Evolutionary conservation across 2,113 vertebrate genomes (phyloP).

Genomic region (Vulpes vulpes): DNA sequence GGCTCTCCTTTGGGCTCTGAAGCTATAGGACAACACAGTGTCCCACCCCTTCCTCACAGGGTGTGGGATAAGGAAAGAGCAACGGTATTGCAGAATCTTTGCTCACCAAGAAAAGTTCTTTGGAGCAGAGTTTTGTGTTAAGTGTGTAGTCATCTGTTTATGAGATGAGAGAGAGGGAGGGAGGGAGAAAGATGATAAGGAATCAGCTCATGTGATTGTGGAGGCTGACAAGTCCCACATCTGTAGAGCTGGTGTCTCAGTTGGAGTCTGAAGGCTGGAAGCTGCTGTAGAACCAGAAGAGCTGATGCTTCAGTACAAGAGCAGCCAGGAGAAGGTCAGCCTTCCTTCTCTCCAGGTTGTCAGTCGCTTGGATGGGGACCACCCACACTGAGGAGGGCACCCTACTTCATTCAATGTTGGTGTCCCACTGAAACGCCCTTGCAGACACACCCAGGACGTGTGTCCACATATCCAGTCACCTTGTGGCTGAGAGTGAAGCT

Average conservation of each 20-base stretch:
- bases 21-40: neutral
- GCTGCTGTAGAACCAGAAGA: neutral
- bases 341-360: neutral
- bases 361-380: too few species aligned
- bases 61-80: accelerated
- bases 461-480: neutral
- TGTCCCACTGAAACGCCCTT: neutral
- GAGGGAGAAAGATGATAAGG: neutral
- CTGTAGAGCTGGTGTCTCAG: neutral
- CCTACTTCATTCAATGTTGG: neutral
- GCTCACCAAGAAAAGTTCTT: neutral
- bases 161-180: too few species aligned
- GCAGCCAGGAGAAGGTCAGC: too few species aligned
- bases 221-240: neutral
- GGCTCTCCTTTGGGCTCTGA: neutral
- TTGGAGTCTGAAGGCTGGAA: neutral
- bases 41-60: neutral
- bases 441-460: too few species aligned
- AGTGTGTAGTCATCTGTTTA: neutral
- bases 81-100: neutral
- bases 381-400: neutral
- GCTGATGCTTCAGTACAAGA: too few species aligned
- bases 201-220: neutral
- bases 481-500: neutral
- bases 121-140: neutral